Percentiles rank a stretch among this genome's conserved stretches.
phyloP scores from a whole-genome alignment of 2,797 vertebrate genomes.

The Borostomias antarcticus region DNA sequence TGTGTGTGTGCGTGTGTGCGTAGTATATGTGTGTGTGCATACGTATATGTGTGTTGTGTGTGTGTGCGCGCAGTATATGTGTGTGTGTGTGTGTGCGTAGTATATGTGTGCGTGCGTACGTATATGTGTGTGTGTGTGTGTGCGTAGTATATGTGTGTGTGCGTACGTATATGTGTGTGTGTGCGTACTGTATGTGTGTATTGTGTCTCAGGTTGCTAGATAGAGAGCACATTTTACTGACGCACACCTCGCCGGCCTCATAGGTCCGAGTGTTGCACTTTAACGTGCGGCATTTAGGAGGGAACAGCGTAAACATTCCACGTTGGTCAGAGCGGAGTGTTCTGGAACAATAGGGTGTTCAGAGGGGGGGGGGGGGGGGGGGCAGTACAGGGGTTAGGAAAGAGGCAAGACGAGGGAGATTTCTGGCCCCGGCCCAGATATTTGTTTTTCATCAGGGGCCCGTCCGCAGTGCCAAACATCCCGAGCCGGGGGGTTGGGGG shows the following conservation, averaged over 20 bases:
- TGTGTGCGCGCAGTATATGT: too few relatives aligned
- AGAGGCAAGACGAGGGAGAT: neutral
- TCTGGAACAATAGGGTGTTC: slow-evolving; percentile 24
- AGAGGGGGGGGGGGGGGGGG: neutral
- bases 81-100: too few relatives aligned
- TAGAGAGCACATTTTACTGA: neutral
- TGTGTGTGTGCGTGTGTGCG: too few relatives aligned
- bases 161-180: too few relatives aligned
- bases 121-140: too few relatives aligned
- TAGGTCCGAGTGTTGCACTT: slow-evolving; percentile 5
- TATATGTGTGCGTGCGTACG: too few relatives aligned
- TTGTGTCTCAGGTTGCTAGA: neutral
- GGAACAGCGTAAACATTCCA: slow-evolving; percentile 34
- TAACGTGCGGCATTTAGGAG: slow-evolving; percentile 17
- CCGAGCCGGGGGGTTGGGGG: neutral
- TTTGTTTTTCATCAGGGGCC: slow-evolving; percentile 17
- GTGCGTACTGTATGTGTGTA: too few relatives aligned
- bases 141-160: too few relatives aligned
- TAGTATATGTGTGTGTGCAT: too few relatives aligned
- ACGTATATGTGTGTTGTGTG: too few relatives aligned
- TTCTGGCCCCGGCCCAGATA: neutral
- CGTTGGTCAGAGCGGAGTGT: slow-evolving; percentile 18
- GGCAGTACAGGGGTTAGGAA: neutral
- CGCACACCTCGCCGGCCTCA: slow-evolving; percentile 34
- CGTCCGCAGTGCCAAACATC: slow-evolving; percentile 2